phyloP scores from a whole-genome alignment of 2,113 vertebrate genomes.

The Emydocephalus ijimae region DNA sequence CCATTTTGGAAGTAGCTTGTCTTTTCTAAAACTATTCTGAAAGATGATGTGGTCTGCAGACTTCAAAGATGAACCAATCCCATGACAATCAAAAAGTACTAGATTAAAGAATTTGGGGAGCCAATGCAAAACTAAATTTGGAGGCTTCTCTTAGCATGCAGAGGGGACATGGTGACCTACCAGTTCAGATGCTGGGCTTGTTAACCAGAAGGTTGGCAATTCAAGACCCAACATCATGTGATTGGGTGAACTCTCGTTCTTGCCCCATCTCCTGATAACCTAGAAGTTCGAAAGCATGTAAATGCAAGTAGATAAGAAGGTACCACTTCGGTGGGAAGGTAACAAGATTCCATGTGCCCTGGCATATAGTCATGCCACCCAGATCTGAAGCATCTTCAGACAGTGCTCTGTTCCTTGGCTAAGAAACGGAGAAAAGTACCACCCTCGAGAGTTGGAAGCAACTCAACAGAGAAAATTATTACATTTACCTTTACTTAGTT shows the following conservation, averaged over 20 bases:
- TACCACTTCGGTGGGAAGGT: background rate
- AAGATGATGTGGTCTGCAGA: background rate
- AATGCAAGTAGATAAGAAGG: background rate
- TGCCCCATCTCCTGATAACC: background rate
- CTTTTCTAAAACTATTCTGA: background rate
- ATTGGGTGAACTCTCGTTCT: background rate
- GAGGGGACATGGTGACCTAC: background rate
- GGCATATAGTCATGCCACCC: background rate
- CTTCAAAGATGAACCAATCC: background rate
- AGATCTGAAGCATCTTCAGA: background rate
- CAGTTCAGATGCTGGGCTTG: background rate
- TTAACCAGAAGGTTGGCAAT: background rate
- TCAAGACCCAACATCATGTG: background rate
- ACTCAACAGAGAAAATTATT: background rate
- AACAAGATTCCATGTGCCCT: background rate
- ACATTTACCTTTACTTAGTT: background rate
- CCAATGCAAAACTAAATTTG: background rate
- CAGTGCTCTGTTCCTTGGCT: background rate
- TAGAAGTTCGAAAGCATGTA: background rate
- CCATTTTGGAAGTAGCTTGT: background rate
- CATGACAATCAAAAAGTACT: background rate
- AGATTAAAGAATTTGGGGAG: background rate
- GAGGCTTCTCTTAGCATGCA: background rate
- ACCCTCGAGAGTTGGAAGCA: background rate
- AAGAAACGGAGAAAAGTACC: background rate